phyloP scores from a whole-genome alignment of 2,888 invertebrate genomes.

The Lasioglossum oenotherae region DNA sequence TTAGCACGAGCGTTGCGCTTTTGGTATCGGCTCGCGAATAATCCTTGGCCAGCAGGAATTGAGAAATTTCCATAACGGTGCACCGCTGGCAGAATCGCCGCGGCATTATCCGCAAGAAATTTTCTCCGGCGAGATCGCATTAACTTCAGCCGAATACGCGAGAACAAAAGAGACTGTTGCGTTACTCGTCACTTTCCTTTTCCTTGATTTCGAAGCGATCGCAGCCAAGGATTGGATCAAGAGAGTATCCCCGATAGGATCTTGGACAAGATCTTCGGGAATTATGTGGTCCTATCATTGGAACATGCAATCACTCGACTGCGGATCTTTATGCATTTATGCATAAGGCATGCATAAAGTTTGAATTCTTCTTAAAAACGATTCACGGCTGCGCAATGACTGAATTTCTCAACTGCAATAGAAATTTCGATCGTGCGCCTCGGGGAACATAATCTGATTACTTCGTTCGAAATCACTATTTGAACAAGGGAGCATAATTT shows the following conservation, averaged over 20 bases:
- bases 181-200: conserved; percentile 46
- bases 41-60: neutral
- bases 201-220: conserved; percentile 30
- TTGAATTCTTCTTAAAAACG: neutral
- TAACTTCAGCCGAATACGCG: conserved; percentile 47
- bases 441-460: neutral
- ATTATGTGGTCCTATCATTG: neutral
- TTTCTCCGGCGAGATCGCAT: conserved; percentile 45
- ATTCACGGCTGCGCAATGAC: neutral
- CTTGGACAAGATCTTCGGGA: neutral
- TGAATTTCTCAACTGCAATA: conserved; percentile 3
- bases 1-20: neutral
- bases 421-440: neutral
- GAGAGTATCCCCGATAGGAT: neutral
- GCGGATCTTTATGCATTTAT: neutral
- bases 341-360: neutral
- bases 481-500: neutral
- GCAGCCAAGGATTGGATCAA: conserved; percentile 15
- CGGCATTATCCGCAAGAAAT: conserved; percentile 31
- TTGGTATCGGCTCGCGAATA: neutral
- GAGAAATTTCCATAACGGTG: conserved; percentile 14
- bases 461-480: neutral
- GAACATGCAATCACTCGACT: neutral
- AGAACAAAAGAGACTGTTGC: conserved; percentile 53
- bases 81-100: neutral